Percentiles rank a stretch among this genome's conserved stretches.
Evolutionary conservation across 2,888 invertebrate genomes (phyloP).

Genomic region (Dynastes maya): DNA sequence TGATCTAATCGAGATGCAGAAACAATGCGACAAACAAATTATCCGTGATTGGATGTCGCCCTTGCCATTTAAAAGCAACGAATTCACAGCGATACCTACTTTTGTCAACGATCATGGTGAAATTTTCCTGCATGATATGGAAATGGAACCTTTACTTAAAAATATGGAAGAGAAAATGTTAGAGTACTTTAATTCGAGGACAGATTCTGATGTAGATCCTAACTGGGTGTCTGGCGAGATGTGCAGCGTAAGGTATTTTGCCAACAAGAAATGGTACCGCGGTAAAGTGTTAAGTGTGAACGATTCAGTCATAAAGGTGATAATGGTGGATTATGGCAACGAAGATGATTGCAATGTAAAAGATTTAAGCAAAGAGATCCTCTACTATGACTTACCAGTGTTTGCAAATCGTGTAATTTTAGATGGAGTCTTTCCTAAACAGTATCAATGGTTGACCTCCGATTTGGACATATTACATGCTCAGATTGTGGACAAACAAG

Average conservation of each 20-base stretch:
- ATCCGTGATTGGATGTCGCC: conserved; percentile 77
- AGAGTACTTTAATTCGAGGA: conserved; percentile 67
- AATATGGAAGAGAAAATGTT: conserved; percentile 63
- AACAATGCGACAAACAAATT: conserved; percentile 24
- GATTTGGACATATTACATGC: conserved; percentile 76
- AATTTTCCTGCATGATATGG: conserved; percentile 69
- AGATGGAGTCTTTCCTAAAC: conserved; percentile 71
- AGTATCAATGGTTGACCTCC: conserved; percentile 71
- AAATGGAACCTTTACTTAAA: conserved; percentile 58
- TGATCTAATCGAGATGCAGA: conserved; percentile 49
- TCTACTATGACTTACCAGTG: conserved; percentile 78
- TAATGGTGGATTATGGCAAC: conserved; percentile 89
- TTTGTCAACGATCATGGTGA: conserved; percentile 74
- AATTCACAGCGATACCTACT: conserved; percentile 77
- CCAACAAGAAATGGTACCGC: conserved; percentile 81
- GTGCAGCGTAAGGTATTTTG: conserved; percentile 79
- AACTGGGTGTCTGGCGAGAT: conserved; percentile 77
- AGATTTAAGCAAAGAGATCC: conserved; percentile 76
- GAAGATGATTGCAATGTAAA: conserved; percentile 76
- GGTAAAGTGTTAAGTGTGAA: conserved; percentile 74
- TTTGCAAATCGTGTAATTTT: conserved; percentile 78
- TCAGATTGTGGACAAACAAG: conserved; percentile 65
- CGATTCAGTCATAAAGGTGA: conserved; percentile 51
- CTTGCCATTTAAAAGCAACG: conserved; percentile 70
- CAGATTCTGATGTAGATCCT: conserved; percentile 65